Conservation (phyloP, 2,888 invertebrate genomes). For the Lingula anatina region DNA sequence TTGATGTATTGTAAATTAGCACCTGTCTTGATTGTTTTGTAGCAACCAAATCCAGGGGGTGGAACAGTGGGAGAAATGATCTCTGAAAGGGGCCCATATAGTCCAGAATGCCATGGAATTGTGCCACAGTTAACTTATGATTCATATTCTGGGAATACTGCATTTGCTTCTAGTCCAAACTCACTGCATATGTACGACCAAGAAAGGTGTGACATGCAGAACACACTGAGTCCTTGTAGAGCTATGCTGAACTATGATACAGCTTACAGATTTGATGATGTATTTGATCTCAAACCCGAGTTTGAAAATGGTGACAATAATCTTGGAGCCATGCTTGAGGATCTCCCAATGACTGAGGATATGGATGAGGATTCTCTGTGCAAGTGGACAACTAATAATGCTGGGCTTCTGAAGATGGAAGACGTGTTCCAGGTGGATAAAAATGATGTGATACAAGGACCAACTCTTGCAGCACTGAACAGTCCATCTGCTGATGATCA, state of each 20-base stretch:
- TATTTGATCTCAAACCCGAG: constrained; percentile 24
- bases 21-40: no score
- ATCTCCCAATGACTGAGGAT: background rate
- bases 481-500: no score
- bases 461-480: constrained; percentile 30
- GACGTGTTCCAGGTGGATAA: constrained; percentile 3
- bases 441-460: constrained; percentile 10
- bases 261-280: constrained; percentile 4
- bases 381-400: background rate
- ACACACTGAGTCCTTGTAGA: constrained; percentile 10
- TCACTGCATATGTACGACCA: constrained; percentile 40
- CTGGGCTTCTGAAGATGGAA: background rate
- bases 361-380: background rate
- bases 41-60: no score
- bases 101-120: no score
- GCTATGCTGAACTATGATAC: no score
- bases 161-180: constrained; percentile 35
- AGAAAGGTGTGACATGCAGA: constrained; percentile 32
- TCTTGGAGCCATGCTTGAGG: constrained; percentile 5
- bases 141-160: no score
- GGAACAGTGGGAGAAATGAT: no score
- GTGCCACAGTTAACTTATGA: no score
- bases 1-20: no score
- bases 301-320: constrained; percentile 16
- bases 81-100: no score